Evolutionary conservation across 2,797 vertebrate genomes (phyloP), one percentile per base, ranked within the genome.

Genomic region (Crax fasciolata): DNA sequence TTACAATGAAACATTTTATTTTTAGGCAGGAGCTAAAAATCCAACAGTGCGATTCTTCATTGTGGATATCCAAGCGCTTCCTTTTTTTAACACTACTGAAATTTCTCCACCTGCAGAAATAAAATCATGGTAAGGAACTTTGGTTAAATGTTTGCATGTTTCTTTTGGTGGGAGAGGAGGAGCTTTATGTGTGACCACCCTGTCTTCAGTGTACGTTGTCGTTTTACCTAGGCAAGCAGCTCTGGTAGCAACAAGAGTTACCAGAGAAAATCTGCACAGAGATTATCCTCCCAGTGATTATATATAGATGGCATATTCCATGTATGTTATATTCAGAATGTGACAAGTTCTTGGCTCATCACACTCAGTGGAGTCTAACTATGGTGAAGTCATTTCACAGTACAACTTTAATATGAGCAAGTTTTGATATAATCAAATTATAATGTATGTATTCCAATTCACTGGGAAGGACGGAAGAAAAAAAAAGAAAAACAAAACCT

Each of bases 21-120:
- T 92, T 92, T 94, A 98, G 98, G 98, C 98, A 91, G 98, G 98
- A 97, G 85, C 98, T 88, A 79, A 25, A 94, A 98, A 98, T 95
- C 98, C 98, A 90, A 98, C 97, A 44, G 97, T 98, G 85, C 94
- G 3, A 18, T 70, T 98, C 41, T 98, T 97, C 90, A 58, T 97
- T 93, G 94, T 98, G 90, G 88, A 98, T 95, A 97, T 61, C 21
- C 63, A 28, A 55, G 38, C 14, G 3, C 63, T 92, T 76, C 0
- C 74, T 58, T 2, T 0, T 57, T 4, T 18, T 16, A 27, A 0
- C 7, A 2, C 72, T 23, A 1, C 6, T 44, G 87, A 98, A 92
- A 97, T 98, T 62, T 6, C 39, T 77, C 95, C 98, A 91, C 98
- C 98, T 58, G 19, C 39, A 46, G 96, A 96, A 70, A 79, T 98